These are phyloP conservation scores for Smittia aterrima DNA, from an alignment of 2,888 invertebrate species.

Conservation along the genomic window DNA sequence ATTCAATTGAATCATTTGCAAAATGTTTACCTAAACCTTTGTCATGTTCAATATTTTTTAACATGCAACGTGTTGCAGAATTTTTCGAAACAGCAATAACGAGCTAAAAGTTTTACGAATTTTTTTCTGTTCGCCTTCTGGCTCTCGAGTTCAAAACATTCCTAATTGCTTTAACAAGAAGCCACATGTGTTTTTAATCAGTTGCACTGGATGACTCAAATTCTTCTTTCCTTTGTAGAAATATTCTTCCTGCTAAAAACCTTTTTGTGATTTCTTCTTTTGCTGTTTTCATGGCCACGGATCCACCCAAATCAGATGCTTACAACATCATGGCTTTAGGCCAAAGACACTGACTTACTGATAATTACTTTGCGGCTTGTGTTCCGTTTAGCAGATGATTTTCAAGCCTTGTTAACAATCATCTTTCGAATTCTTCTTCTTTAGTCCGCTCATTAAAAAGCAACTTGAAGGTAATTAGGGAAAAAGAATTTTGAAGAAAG, in stretches of 20 bases:
- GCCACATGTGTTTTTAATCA: constrained; percentile 42
- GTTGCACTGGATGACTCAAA: constrained; percentile 24
- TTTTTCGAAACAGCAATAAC: neutral
- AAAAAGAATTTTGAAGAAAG: neutral
- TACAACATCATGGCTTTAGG: constrained; percentile 7
- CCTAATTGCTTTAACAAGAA: constrained; percentile 41
- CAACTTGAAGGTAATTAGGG: neutral
- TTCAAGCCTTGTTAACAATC: constrained; percentile 2
- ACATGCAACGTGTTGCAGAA: neutral
- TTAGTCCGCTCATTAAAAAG: neutral
- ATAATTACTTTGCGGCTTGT: constrained; percentile 37
- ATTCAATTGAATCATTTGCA: neutral
- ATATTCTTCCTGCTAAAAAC: neutral
- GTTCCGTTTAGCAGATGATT: constrained; percentile 40
- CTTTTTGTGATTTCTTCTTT: neutral
- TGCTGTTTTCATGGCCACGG: constrained; percentile 13
- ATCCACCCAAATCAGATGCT: constrained; percentile 9
- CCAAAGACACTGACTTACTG: neutral
- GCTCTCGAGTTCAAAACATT: neutral
- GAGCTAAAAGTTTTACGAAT: neutral
- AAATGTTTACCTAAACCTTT: neutral
- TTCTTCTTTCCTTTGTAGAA: neutral
- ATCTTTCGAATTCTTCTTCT: neutral
- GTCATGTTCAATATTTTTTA: neutral
- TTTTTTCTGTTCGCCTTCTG: neutral